phyloP scores from a whole-genome alignment of 2,113 vertebrate species.

The Ceuthmochares aereus region DNA sequence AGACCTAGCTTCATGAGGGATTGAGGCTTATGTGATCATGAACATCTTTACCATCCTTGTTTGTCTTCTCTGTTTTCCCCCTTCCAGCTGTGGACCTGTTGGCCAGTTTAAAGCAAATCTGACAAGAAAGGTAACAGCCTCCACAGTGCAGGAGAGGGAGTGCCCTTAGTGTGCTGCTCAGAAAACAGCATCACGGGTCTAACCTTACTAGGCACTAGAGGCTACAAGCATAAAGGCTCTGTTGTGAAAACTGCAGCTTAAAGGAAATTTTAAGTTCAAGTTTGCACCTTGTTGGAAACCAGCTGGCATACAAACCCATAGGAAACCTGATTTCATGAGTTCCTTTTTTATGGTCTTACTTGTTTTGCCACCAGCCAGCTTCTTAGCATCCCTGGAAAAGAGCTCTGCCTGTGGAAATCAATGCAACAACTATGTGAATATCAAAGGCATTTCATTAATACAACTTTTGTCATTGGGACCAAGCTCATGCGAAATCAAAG shows the following conservation, averaged over 20 bases:
- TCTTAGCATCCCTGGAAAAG: not conserved
- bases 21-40: not conserved
- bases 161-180: not conserved
- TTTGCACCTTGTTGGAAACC: not conserved
- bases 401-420: not conserved
- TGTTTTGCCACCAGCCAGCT: not conserved
- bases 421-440: not conserved
- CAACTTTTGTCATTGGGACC: not conserved
- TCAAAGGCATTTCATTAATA: not conserved
- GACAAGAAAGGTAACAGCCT: not conserved
- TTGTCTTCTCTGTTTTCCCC: not conserved
- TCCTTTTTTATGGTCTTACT: not conserved
- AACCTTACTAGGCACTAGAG: not conserved
- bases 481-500: not conserved
- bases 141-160: not conserved
- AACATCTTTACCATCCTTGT: not conserved
- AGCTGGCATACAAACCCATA: not conserved
- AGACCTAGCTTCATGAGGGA: not conserved
- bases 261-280: not conserved
- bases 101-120: not conserved
- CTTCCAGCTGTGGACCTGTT: not conserved
- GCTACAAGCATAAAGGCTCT: not conserved
- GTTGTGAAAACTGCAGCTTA: not conserved
- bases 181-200: not conserved
- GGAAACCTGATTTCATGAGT: not conserved